Base-by-base conservation (phyloP, 2,797 vertebrate species). In the Philypnodon macrostomus region DNA sequence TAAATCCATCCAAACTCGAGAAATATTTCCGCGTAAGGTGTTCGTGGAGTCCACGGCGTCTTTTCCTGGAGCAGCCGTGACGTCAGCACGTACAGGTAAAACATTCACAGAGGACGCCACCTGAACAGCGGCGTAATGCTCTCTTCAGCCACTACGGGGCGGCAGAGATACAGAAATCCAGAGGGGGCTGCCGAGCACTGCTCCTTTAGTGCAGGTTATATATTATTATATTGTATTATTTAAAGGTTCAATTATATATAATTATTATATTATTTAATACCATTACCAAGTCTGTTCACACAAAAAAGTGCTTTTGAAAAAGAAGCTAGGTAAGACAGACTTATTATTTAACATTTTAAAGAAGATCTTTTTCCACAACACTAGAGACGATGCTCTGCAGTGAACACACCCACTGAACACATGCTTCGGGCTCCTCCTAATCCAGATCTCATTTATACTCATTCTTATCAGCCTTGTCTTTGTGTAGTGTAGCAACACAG, bases 11-110 rank as follows among this genome's bases (percentile, higher is more conserved):
- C 37, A 47, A 55, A 52, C 11, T 14, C 0, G 1, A 34, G 7
- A 12, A n/a, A 23, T 16, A 12, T 4, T 49, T 39, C 13, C 9
- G 42, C 23, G 24, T 2, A 19, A 53, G 23, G 39, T 47, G 39
- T 18, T 37, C 64, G 24, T 31, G 58, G 66, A 72, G 19, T 63
- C 66, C 53, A 24, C 36, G 31, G 74, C 65, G 60, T 69, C 73
- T 53, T 48, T 79, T 77, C 77, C 69, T 63, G 57, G 29, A 52
- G 52, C 46, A 53, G 66, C n/a, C 19, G 30, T 83, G 83, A 90
- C 89, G 90, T 91, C 89, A 87, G 2, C 11, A 9, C 51, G 27
- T 2, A 52, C 89, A 91, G 90, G 90, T 92, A 62, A 90, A 89
- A 83, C 75, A 87, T 88, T 89, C 5, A 85, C 83, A 33, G 18